These are phyloP conservation scores for Maniola hyperantus DNA, from an alignment of 2,888 invertebrate species.

Conservation along the genomic window DNA sequence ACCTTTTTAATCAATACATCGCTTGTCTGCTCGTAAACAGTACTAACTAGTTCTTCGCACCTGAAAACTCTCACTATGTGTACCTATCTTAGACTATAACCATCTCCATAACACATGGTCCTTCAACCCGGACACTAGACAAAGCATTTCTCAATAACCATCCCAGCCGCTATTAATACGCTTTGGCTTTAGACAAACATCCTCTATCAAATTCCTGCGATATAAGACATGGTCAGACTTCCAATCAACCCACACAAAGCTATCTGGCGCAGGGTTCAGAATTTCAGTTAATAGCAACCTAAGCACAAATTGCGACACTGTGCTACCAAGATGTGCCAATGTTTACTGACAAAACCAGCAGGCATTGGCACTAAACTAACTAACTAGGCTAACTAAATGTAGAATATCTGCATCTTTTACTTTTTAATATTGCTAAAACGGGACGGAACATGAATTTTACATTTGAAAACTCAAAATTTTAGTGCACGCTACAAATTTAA, in stretches of 20 bases:
- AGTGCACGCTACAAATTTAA: no score
- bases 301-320: slow-evolving; percentile 43
- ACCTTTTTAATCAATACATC: no score
- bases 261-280: slow-evolving; percentile 20
- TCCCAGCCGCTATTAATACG: slow-evolving; percentile 7
- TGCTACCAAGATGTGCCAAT: slow-evolving; percentile 38
- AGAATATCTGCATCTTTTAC: no score
- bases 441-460: no score
- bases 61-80: no score
- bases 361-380: no score
- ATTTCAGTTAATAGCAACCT: slow-evolving; percentile 26
- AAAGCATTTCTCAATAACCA: slow-evolving; percentile 19
- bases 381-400: no score
- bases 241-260: slow-evolving; percentile 29
- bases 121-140: background rate
- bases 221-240: slow-evolving; percentile 22
- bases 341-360: slow-evolving; percentile 51
- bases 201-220: slow-evolving; percentile 18
- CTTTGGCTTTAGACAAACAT: slow-evolving; percentile 19
- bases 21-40: no score
- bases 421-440: no score
- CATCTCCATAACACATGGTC: background rate
- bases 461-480: no score
- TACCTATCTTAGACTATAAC: background rate
- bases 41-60: no score